phyloP scores from a whole-genome alignment of 2,888 invertebrate genomes.

The Tolmerus cingulatus region DNA sequence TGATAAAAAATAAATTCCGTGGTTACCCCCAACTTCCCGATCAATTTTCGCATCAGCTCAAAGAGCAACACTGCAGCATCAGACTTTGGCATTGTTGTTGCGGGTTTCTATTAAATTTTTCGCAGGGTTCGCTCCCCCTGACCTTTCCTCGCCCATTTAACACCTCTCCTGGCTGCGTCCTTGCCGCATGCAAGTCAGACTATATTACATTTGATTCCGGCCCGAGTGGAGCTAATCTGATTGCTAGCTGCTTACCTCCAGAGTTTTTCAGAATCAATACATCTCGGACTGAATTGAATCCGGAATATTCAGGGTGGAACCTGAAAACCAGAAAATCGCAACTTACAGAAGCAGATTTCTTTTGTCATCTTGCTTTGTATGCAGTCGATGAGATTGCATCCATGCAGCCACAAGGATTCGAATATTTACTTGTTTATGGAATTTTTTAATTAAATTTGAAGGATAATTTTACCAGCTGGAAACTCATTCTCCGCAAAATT shows the following conservation, averaged over 20 bases:
- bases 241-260: not conserved
- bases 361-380: not conserved
- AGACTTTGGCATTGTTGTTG: not conserved
- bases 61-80: not conserved
- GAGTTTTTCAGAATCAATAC: not conserved
- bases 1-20: not conserved
- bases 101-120: not conserved
- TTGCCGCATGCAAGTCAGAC: not conserved
- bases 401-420: not conserved
- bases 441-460: not conserved
- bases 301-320: not conserved
- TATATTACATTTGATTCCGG: not conserved
- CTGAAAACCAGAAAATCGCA: not conserved
- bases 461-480: not conserved
- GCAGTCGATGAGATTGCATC: not conserved
- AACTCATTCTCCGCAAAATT: not conserved
- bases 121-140: not conserved
- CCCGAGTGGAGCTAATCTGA: not conserved
- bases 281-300: not conserved
- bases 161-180: not conserved
- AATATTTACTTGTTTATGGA: not conserved
- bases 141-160: not conserved
- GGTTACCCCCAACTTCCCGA: not conserved
- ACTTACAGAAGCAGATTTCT: not conserved
- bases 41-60: not conserved